Conservation (phyloP, 2,113 vertebrate genomes). For the Podocnemis expansa region DNA sequence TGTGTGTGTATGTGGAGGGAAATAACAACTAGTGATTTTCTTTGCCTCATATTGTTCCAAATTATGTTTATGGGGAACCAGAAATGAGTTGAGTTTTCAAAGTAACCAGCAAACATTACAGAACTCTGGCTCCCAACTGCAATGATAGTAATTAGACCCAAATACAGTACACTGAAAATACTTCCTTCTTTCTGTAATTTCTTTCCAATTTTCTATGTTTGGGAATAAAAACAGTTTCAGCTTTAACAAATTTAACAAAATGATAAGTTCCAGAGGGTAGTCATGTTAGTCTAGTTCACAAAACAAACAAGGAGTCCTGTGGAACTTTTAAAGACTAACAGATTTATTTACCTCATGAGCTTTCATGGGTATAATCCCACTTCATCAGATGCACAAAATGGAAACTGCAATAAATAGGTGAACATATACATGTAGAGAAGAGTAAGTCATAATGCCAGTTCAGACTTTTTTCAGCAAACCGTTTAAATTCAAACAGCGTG, state of each 20-base stretch:
- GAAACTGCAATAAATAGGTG: too few relatives aligned
- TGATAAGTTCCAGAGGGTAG: too few relatives aligned
- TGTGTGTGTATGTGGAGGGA: neutral
- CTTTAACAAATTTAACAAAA: neutral
- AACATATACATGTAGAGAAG: too few relatives aligned
- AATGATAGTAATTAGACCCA: neutral
- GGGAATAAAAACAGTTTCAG: neutral
- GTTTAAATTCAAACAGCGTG: too few relatives aligned
- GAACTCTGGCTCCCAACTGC: neutral
- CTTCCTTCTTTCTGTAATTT: neutral
- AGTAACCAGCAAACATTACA: neutral
- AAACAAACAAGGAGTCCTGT: too few relatives aligned
- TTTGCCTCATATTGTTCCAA: neutral
- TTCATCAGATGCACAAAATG: too few relatives aligned
- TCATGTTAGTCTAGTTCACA: too few relatives aligned
- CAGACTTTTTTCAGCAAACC: too few relatives aligned
- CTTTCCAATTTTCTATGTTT: neutral
- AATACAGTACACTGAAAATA: neutral
- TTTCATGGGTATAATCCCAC: too few relatives aligned
- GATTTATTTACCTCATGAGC: too few relatives aligned
- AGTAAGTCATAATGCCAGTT: too few relatives aligned
- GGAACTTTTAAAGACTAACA: too few relatives aligned
- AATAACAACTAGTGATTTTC: neutral
- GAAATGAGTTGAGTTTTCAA: neutral
- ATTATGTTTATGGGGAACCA: neutral